Evolutionary conservation across 2,113 vertebrate species (phyloP).

Genomic region (Scortum barcoo): DNA sequence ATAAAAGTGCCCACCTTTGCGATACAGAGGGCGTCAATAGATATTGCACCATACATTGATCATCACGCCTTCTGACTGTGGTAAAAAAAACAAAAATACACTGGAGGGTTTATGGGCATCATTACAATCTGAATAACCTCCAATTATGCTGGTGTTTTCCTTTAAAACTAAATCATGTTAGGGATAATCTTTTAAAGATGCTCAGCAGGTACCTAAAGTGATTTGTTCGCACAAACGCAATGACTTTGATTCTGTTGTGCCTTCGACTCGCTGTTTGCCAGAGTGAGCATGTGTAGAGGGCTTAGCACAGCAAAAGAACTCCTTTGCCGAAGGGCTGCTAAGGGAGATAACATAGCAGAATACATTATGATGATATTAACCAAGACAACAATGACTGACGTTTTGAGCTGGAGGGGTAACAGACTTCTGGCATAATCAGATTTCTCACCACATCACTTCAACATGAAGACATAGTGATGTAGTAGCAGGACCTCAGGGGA

Average conservation of each 20-base stretch:
- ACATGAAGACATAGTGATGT: constrained; percentile 30
- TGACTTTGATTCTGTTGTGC: constrained; percentile 22
- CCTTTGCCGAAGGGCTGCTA: constrained; percentile 38
- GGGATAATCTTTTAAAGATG: not conserved
- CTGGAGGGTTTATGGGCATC: not conserved
- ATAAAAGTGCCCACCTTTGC: not conserved
- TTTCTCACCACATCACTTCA: constrained; percentile 45
- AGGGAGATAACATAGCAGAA: constrained; percentile 44
- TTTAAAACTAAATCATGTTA: constrained; percentile 10
- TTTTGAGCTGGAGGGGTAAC: constrained; percentile 40
- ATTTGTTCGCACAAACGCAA: constrained; percentile 24
- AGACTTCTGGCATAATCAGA: constrained; percentile 41
- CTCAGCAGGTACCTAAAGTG: not conserved
- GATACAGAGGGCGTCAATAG: not conserved
- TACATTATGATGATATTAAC: constrained; percentile 50
- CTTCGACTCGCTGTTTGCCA: constrained; percentile 19
- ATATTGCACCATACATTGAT: not conserved
- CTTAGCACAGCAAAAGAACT: constrained; percentile 35
- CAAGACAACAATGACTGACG: constrained; percentile 56
- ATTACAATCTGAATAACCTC: accelerated
- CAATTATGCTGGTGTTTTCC: not conserved
- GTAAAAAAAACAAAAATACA: not conserved
- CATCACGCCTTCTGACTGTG: not conserved
- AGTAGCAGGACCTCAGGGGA: not conserved
- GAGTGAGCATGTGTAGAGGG: constrained; percentile 35